Percentiles rank a stretch among this genome's conserved stretches.
Evolutionary conservation across 2,888 invertebrate species (phyloP).

Genomic region (Megalurothrips usitatus): DNA sequence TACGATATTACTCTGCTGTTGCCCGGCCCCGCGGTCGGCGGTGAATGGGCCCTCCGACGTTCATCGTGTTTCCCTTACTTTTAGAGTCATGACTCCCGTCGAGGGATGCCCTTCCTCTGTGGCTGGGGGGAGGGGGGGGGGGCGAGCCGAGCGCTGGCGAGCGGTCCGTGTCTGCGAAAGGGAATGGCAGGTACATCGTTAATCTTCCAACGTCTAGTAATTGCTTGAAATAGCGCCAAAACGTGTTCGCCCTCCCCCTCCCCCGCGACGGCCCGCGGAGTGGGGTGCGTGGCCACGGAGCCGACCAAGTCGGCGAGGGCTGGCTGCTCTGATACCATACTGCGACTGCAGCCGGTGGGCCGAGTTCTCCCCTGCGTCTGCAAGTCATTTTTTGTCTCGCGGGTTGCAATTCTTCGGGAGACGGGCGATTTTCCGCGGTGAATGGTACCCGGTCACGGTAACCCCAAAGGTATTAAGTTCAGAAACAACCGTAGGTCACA

Average conservation of each 20-base stretch:
- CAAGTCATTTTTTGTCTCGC: no score
- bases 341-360: no score
- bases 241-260: neutral
- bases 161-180: neutral
- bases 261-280: neutral
- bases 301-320: neutral
- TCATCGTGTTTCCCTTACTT: no score
- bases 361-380: no score
- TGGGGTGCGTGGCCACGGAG: neutral
- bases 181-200: conserved; percentile 11
- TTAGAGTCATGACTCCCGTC: no score
- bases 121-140: no score
- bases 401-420: neutral
- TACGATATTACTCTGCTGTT: no score
- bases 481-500: neutral
- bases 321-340: neutral
- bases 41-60: no score
- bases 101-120: no score
- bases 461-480: neutral
- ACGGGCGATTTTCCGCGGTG: neutral
- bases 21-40: no score
- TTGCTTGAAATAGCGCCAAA: conserved; percentile 18
- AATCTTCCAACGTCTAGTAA: conserved; percentile 13
- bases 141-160: no score
- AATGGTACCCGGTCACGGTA: neutral